These are phyloP conservation scores for Platycheirus rosarum DNA, from an alignment of 2,888 invertebrate genomes.

Conservation along the genomic window DNA sequence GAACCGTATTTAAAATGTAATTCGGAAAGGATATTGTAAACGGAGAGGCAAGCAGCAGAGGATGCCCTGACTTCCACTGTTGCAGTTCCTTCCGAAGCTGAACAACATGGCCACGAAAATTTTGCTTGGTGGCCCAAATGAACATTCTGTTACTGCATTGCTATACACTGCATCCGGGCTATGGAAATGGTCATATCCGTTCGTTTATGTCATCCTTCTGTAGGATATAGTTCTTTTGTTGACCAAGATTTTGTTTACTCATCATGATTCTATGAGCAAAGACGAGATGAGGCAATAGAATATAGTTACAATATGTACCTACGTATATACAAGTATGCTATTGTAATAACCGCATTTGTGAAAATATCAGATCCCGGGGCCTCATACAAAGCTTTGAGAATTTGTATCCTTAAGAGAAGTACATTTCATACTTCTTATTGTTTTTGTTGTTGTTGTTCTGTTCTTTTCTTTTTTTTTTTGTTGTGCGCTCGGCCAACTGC, in stretches of 20 bases:
- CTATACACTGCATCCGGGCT: no score
- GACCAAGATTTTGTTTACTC: conserved; percentile 71
- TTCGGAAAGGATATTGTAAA: conserved; percentile 22
- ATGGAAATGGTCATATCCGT: conserved; percentile 32
- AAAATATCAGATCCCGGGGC: conserved; percentile 32
- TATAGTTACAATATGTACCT: no score
- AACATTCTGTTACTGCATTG: conserved; percentile 11
- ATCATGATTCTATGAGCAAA: conserved; percentile 39
- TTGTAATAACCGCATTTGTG: conserved; percentile 55
- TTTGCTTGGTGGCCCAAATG: conserved; percentile 8
- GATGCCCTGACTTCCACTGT: conserved; percentile 40
- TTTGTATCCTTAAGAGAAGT: conserved; percentile 53
- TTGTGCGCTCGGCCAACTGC: no score
- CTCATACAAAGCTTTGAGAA: conserved; percentile 11
- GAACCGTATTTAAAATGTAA: conserved; percentile 33
- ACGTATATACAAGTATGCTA: conserved; percentile 10
- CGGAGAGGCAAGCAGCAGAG: conserved; percentile 18
- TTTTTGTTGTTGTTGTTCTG: no score
- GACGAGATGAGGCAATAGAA: conserved; percentile 1
- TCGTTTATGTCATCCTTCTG: conserved; percentile 29
- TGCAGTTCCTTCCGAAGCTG: conserved; percentile 2
- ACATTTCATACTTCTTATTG: conserved; percentile 45
- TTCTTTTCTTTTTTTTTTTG: no score
- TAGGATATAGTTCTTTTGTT: no score
- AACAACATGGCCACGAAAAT: not conserved